phyloP scores from a whole-genome alignment of 2,888 invertebrate genomes.

The Tinea semifulvella region DNA sequence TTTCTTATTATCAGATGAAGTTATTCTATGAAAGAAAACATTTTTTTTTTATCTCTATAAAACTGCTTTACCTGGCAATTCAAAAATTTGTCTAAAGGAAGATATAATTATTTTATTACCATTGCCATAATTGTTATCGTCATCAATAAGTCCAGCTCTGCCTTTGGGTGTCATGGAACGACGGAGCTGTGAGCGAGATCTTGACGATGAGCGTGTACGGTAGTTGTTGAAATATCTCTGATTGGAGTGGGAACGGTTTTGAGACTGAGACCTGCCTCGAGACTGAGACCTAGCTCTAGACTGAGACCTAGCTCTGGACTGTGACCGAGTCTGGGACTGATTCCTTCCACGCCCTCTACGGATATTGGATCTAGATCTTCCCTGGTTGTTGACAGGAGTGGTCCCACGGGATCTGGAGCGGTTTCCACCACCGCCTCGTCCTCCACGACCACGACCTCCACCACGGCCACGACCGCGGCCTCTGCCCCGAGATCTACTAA shows the following conservation, averaged over 20 bases:
- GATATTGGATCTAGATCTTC: constrained; percentile 12
- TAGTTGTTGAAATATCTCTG: background rate
- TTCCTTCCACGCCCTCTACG: constrained; percentile 19
- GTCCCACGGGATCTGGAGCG: constrained; percentile 25
- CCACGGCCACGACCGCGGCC: constrained; percentile 35
- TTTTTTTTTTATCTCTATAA: no score
- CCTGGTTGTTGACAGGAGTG: constrained; percentile 22
- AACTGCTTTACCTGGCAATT: no score
- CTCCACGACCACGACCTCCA: constrained; percentile 24
- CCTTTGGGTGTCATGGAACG: constrained; percentile 49
- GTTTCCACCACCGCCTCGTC: constrained; percentile 27
- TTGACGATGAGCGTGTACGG: constrained; percentile 38
- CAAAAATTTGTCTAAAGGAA: no score
- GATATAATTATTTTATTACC: no score
- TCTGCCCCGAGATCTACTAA: constrained; percentile 42
- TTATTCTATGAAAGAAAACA: no score
- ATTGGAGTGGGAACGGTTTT: constrained; percentile 22
- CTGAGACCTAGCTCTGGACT: constrained; percentile 23
- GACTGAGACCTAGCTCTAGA: constrained; percentile 27
- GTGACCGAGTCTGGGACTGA: constrained; percentile 31
- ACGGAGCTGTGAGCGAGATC: constrained; percentile 40
- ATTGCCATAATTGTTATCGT: constrained; percentile 30
- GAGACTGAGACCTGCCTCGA: constrained; percentile 22
- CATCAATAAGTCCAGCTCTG: constrained; percentile 42
- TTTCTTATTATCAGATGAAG: no score